A percentile compares a stretch with the other conserved stretches of the same genome.
phyloP scores from a whole-genome alignment of 2,888 invertebrate species.

The Drosophila multiciliata region DNA sequence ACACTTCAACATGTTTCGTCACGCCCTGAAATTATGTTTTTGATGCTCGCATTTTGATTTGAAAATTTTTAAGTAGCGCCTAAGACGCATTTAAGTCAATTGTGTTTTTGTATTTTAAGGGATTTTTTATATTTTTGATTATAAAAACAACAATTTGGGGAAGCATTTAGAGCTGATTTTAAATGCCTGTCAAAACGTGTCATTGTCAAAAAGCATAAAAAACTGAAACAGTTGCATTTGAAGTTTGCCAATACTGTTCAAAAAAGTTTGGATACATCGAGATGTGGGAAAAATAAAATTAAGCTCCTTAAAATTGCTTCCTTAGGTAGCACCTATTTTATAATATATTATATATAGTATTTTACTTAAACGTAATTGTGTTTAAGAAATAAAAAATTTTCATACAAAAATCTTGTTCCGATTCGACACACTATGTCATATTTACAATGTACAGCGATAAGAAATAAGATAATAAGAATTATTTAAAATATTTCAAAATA shows the following conservation, averaged over 20 bases:
- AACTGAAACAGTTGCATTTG: constrained; percentile 22
- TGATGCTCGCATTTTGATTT: constrained; percentile 52
- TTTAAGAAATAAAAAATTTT: neutral
- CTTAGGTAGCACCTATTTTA: too few relatives aligned
- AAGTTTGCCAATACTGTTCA: neutral
- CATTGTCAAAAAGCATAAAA: constrained; percentile 43
- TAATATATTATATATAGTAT: neutral
- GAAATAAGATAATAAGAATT: neutral
- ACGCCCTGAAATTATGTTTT: constrained; percentile 63
- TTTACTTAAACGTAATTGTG: neutral
- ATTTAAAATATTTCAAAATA: too few relatives aligned
- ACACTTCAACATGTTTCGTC: constrained; percentile 73
- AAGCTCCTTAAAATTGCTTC: neutral
- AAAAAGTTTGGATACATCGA: constrained; percentile 1
- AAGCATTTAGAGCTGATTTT: constrained; percentile 45
- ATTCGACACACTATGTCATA: too few relatives aligned
- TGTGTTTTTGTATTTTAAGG: constrained; percentile 21
- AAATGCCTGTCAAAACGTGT: constrained; percentile 63
- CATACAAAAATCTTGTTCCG: neutral
- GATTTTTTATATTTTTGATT: constrained; percentile 12
- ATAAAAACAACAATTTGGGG: constrained; percentile 20
- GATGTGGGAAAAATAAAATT: neutral
- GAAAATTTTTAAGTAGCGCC: constrained; percentile 48
- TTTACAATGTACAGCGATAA: neutral
- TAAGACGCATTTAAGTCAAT: constrained; percentile 40